Conservation (phyloP, 2,888 invertebrate genomes). For the Copidosoma aretas region DNA sequence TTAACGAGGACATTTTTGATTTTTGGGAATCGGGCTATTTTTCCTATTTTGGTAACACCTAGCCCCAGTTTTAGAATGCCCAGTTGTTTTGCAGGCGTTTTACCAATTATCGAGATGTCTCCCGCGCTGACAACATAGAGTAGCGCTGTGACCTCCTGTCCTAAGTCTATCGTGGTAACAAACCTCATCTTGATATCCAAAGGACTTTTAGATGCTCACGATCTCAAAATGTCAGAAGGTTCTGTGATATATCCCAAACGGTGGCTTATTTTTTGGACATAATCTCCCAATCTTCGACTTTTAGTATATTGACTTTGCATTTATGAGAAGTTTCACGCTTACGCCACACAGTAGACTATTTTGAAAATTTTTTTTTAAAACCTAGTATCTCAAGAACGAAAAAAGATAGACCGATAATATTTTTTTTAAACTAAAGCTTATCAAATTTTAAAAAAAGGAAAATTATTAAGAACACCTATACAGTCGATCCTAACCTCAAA, state of each 20-base stretch:
- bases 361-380: too few relatives aligned
- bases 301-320: constrained; percentile 41
- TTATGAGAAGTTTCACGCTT: constrained; percentile 40
- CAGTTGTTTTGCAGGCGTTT: constrained; percentile 40
- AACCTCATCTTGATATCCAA: constrained; percentile 12
- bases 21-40: constrained; percentile 40
- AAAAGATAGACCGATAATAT: too few relatives aligned
- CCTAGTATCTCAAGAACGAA: too few relatives aligned
- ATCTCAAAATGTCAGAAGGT: background rate
- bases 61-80: constrained; percentile 42
- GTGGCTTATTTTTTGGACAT: background rate
- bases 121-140: constrained; percentile 39
- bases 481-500: too few relatives aligned
- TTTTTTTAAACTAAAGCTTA: too few relatives aligned
- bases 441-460: too few relatives aligned
- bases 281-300: constrained; percentile 40
- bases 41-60: constrained; percentile 1
- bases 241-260: constrained; percentile 2
- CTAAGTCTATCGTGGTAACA: constrained; percentile 7
- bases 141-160: constrained; percentile 22
- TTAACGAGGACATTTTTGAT: constrained; percentile 47
- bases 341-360: too few relatives aligned
- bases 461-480: too few relatives aligned
- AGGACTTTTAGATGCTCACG: background rate
- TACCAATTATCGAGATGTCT: constrained; percentile 41